Conservation (phyloP, 2,113 vertebrate genomes). For the Cercopithecus mona region DNA sequence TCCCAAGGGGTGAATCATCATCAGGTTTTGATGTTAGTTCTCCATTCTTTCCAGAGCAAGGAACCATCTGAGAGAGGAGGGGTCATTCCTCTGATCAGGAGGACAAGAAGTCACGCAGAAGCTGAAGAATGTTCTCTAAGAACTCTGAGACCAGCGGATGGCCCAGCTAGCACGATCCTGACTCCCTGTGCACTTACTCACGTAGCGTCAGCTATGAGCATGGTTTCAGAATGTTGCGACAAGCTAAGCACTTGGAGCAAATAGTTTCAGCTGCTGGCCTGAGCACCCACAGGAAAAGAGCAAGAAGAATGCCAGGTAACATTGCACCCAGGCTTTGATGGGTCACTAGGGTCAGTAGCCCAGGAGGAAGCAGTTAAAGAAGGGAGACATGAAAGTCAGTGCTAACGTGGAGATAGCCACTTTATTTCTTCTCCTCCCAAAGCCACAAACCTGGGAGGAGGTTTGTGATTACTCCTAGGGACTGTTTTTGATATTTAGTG, state of each 20-base stretch:
- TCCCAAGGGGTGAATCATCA: not conserved
- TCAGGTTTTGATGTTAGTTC: not conserved
- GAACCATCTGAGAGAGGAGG: not conserved
- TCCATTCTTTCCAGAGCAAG: not conserved
- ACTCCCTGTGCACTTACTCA: not conserved
- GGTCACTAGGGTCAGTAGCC: not conserved
- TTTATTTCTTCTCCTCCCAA: not conserved
- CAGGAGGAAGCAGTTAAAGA: not conserved
- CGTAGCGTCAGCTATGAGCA: not conserved
- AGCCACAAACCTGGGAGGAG: not conserved
- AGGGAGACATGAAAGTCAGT: not conserved
- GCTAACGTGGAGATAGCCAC: not conserved
- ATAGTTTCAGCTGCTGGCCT: not conserved
- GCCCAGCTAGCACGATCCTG: not conserved
- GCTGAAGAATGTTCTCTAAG: not conserved
- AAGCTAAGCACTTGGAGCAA: not conserved
- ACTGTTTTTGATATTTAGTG: not conserved
- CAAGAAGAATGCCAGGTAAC: not conserved
- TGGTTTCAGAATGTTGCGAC: not conserved
- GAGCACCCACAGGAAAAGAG: not conserved
- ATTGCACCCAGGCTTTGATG: not conserved
- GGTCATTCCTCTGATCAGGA: not conserved
- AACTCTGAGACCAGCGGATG: not conserved
- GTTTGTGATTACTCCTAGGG: not conserved
- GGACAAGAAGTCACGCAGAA: not conserved